Evolutionary conservation across 1,140 invertebrate species (phyloP), one percentile per base, ranked within the genome.

Genomic region (Drosophila mauritiana): DNA sequence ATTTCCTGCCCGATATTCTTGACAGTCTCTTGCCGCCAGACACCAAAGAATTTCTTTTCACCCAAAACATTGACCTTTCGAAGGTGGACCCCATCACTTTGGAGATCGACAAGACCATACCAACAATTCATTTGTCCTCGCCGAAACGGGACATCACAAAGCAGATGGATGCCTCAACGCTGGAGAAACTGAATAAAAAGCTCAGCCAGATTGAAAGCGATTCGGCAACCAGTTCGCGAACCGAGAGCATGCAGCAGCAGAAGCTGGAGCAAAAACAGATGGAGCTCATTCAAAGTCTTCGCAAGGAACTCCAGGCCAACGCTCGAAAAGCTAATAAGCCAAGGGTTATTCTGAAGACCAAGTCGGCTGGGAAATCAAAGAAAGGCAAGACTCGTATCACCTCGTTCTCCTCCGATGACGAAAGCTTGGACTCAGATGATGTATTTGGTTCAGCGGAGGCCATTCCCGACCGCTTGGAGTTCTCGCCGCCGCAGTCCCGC

Each of bases 141-240:
- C 95, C 95, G 4, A 95, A 95, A 78, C 91, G 95, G 37, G 95
- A 95, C 90, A 95, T 95, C 39, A 94, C 94, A 5, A 94, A 94
- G 77, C 93, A 93, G 61, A 94, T 95, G 73, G 95, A 95, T 92
- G 95, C 95, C 17, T 93, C 93, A 13, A 91, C 95, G 31, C 90
- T 95, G 37, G 95, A 95, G 85, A 94, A 95, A 13, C 89, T 95
- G 8, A 95, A 95, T 91, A 95, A 94, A n/a, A 95, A 95, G 93
- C 89, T 95, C 4, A 95, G 95, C 80, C 95, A 95, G 91, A 95
- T 95, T 48, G 95, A 95, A 92, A 95, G 95, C 72, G 95, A 95
- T 90, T 95, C 95, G 0, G 95, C 95, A 0, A 95, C 95, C 2
- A 95, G 94, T 80, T 95, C 95, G 1, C 94, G 94, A 88, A 95